Evolutionary conservation across 2,797 vertebrate genomes (phyloP).

Genomic region (Potorous gilbertii): DNA sequence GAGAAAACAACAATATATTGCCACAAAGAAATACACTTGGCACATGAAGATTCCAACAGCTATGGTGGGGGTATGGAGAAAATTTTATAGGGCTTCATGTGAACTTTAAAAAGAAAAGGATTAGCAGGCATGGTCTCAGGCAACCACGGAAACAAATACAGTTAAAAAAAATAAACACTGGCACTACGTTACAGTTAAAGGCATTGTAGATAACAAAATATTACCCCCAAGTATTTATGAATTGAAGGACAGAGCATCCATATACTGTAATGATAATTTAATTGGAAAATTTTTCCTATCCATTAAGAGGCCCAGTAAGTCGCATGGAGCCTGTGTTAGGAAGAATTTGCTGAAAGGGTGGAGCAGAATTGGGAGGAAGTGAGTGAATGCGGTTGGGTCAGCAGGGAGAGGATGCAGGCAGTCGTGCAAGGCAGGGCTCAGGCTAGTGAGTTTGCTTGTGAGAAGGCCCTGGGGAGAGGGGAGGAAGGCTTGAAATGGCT

Average conservation of each 20-base stretch:
- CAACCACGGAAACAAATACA: neutral
- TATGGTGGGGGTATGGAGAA: neutral
- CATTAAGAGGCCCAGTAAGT: too few species aligned
- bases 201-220: neutral
- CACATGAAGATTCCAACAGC: neutral
- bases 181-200: neutral
- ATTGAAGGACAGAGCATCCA: neutral
- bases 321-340: too few species aligned
- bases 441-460: too few species aligned
- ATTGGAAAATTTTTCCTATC: too few species aligned
- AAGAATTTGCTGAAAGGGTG: too few species aligned
- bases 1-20: neutral
- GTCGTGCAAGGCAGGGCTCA: too few species aligned
- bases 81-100: neutral
- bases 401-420: too few species aligned
- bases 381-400: too few species aligned
- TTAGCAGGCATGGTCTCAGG: neutral
- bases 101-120: neutral
- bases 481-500: too few species aligned
- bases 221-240: neutral
- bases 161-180: neutral
- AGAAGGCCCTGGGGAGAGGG: too few species aligned
- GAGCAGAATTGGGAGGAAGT: too few species aligned
- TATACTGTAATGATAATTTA: neutral
- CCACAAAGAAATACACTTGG: neutral